Evolutionary conservation across 2,888 invertebrate genomes (phyloP).

Genomic region (Cheiracanthium punctorium): DNA sequence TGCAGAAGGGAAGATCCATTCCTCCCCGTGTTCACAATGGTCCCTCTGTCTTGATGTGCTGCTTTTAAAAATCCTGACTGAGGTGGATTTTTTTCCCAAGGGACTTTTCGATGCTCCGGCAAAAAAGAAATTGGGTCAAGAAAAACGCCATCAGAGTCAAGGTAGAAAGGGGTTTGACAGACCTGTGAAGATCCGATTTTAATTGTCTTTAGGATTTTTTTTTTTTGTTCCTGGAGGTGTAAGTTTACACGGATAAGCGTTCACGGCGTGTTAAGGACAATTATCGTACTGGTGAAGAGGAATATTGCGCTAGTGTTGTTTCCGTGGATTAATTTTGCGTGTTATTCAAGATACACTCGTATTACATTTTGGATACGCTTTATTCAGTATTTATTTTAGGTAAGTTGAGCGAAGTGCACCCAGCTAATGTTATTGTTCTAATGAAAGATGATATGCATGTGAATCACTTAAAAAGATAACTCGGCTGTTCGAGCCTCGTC

Average conservation of each 20-base stretch:
- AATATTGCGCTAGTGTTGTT: neutral
- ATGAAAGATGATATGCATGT: too few relatives aligned
- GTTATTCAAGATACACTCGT: too few relatives aligned
- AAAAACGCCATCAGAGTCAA: neutral
- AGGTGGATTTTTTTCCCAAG: neutral
- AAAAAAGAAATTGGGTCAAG: constrained; percentile 21
- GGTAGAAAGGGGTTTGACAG: too few relatives aligned
- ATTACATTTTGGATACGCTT: too few relatives aligned
- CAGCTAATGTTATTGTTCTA: too few relatives aligned
- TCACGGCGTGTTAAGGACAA: neutral
- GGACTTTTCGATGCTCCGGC: constrained; percentile 31
- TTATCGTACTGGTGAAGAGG: neutral
- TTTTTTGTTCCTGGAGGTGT: neutral
- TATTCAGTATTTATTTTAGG: too few relatives aligned
- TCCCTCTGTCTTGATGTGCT: neutral
- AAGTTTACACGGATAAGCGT: neutral
- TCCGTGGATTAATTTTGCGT: neutral
- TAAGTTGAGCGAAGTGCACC: too few relatives aligned
- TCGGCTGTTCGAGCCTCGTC: too few relatives aligned
- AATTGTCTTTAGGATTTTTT: too few relatives aligned
- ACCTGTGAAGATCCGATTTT: too few relatives aligned
- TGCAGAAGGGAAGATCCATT: too few relatives aligned
- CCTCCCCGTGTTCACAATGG: neutral
- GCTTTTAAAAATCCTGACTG: constrained; percentile 55
- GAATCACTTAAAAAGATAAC: too few relatives aligned